Evolutionary conservation across 2,113 vertebrate species (phyloP).

Genomic region (Fukomys damarensis): DNA sequence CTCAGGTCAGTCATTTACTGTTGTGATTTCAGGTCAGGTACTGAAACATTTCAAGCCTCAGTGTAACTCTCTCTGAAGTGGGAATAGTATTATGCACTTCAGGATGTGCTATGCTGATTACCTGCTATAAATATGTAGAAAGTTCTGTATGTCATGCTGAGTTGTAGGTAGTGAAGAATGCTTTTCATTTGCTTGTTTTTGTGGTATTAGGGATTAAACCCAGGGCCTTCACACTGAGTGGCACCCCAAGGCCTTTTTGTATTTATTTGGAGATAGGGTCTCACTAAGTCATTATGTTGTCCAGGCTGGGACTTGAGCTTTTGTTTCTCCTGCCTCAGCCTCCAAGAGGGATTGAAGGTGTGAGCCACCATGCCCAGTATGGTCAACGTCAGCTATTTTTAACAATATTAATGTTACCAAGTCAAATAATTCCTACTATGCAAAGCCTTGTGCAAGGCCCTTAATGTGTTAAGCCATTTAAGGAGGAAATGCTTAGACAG

Average conservation of each 20-base stretch:
- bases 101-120: background rate
- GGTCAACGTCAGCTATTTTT: background rate
- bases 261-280: background rate
- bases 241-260: background rate
- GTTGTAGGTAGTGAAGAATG: background rate
- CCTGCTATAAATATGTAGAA: background rate
- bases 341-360: background rate
- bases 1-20: background rate
- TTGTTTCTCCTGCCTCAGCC: background rate
- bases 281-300: background rate
- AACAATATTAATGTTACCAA: constrained; percentile 28
- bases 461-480: background rate
- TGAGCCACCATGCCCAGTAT: background rate
- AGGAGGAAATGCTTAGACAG: background rate
- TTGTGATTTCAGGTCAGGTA: background rate
- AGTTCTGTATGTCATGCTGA: background rate
- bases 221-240: background rate
- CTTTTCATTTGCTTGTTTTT: background rate
- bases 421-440: background rate
- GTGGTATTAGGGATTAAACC: background rate
- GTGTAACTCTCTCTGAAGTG: background rate
- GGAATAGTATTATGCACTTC: background rate
- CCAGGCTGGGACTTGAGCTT: background rate
- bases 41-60: background rate
- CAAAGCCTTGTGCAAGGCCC: background rate